Evolutionary conservation across 2,888 invertebrate species (phyloP).

Genomic region (Sceliomorpha sp.): DNA sequence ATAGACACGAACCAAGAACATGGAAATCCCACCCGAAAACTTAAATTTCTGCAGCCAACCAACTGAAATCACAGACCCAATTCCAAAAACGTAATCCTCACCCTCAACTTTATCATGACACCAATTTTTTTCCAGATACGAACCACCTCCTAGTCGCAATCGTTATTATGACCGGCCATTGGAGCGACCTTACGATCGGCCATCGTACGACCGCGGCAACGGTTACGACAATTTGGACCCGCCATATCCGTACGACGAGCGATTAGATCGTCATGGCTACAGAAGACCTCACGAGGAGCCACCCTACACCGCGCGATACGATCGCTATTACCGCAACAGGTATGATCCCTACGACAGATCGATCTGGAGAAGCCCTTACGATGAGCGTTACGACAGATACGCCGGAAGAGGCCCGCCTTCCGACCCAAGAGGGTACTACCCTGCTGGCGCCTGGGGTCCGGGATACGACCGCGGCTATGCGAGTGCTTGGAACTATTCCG

Average conservation of each 20-base stretch:
- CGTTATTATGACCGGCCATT: constrained; percentile 58
- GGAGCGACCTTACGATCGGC: constrained; percentile 64
- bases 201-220: constrained; percentile 70
- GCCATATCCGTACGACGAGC: constrained; percentile 62
- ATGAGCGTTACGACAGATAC: constrained; percentile 63
- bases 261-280: constrained; percentile 63
- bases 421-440: constrained; percentile 65
- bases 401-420: constrained; percentile 52
- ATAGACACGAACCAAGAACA: too few relatives aligned
- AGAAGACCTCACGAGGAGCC: constrained; percentile 61
- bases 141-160: constrained; percentile 62
- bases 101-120: too few relatives aligned
- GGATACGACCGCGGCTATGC: constrained; percentile 69
- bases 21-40: too few relatives aligned
- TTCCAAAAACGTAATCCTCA: too few relatives aligned
- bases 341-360: constrained; percentile 67
- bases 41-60: too few relatives aligned
- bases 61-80: too few relatives aligned
- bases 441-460: constrained; percentile 63
- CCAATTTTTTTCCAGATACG: constrained; percentile 59
- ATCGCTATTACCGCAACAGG: constrained; percentile 63
- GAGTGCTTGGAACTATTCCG: constrained; percentile 70
- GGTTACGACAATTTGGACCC: constrained; percentile 71
- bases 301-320: constrained; percentile 63
- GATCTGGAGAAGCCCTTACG: constrained; percentile 63